A percentile compares a stretch with the other conserved stretches of the same genome.
These are phyloP conservation scores for Bovichtus diacanthus DNA, from an alignment of 2,797 vertebrate species.

Conservation along the genomic window DNA sequence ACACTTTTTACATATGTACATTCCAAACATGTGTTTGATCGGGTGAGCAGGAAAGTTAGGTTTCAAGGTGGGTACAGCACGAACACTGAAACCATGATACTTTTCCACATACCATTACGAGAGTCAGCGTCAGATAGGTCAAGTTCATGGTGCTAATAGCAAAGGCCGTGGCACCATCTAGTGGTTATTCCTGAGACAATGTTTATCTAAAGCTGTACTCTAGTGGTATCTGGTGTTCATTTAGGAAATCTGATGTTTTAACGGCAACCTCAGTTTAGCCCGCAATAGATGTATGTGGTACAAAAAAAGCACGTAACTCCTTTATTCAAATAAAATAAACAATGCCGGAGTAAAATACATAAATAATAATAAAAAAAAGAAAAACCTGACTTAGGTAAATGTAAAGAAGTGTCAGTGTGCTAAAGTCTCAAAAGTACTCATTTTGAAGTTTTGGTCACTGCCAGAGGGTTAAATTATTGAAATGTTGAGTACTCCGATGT, in stretches of 20 bases:
- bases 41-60: not conserved
- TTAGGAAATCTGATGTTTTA: not conserved
- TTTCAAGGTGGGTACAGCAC: constrained; percentile 1
- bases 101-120: not conserved
- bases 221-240: constrained; percentile 25
- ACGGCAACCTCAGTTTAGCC: not conserved
- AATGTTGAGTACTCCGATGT: not conserved
- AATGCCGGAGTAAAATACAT: not conserved
- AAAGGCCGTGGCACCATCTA: constrained; percentile 17
- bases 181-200: not conserved
- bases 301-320: not conserved
- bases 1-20: constrained; percentile 6
- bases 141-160: not conserved
- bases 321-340: not conserved
- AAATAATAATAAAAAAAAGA: too few species aligned
- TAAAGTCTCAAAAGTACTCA: not conserved
- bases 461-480: not conserved
- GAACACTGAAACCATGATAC: not conserved
- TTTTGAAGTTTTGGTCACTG: not conserved
- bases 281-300: not conserved
- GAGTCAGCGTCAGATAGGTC: accelerated
- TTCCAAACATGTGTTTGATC: not conserved
- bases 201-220: not conserved
- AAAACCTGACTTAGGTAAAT: not conserved
- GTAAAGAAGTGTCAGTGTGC: not conserved